Evolutionary conservation across 2,797 vertebrate species (phyloP), one percentile per base, ranked within the genome.

Genomic region (Salmo trutta): DNA sequence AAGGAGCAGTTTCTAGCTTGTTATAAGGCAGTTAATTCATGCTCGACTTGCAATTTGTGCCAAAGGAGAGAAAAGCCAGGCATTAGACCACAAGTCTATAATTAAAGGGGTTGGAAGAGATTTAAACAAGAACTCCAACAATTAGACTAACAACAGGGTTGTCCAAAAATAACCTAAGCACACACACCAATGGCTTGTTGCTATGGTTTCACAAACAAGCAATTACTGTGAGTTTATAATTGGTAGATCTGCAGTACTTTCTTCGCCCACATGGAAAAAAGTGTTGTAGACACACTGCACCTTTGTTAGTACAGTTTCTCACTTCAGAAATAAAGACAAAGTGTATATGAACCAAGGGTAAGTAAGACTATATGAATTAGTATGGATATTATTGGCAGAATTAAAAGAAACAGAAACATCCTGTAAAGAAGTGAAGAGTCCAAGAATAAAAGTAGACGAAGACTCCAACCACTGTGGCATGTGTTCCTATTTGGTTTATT

Each of bases 121-220:
- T 79, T 88, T 76, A 89, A 90, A 89, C 82, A 87, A 83, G 79
- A 85, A 87, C 89, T 84, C 85, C 82, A 78, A 92, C 89, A 90
- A 92, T 91, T 91, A 89, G 82, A 90, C 85, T 82, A 91, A 91
- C 84, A 85, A 85, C 88, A 83, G 83, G 76, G 83, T 83, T 77
- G 79, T 80, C 86, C 89, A 91, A 91, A 92, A 91, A 92, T 91
- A 91, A 81, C 84, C 53, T 77, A 81, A 82, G 85, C 81, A 83
- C 76, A 77, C 78, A 16, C 14, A 68, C 74, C 47, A 41, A 41
- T 77, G 79, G 69, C 81, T 81, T 69, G 81, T 87, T 89, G 89
- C 83, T 86, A 86, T 67, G 85, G 85, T 83, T 89, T 89, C 85
- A 75, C 71, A 82, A 79, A 85, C 62, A 75, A 89, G 83, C 83